Evolutionary conservation across 2,113 vertebrate genomes (phyloP), one percentile per base, ranked within the genome.

Genomic region (Acanthisitta chloris): DNA sequence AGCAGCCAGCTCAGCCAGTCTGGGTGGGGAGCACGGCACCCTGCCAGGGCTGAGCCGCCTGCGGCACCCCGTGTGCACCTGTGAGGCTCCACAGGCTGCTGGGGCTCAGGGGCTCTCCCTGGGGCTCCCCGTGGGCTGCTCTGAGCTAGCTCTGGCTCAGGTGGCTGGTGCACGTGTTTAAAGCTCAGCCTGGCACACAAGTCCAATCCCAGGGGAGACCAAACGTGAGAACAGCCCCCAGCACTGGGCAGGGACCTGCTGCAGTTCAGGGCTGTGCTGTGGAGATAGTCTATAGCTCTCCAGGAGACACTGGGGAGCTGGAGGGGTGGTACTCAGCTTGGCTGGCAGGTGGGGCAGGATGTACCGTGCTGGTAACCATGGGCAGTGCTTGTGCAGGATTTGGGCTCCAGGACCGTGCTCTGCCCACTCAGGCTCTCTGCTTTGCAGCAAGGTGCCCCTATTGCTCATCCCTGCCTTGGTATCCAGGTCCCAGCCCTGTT

Each of bases 1-100:
- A 4, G 66, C 79, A 92, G 52, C 81, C 92, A 40, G 92, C 90
- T n/a, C 67, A 77, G 86, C 80, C 91, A 65, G 86, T 64, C 67
- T 86, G 94, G 86, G 86, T 88, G 94, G 89, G 86, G 93, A 95
- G 28, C 49, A 43, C 34, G 45, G 91, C 88, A 72, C 34, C 55
- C 14, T 0, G 91, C 88, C 95, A 86, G 80, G 7, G 5, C 52
- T 31, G 1, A 38, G 40, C 34, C 1, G 15, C 94, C 86, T 5
- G 62, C 40, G 3, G 92, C 81, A 73, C 73, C 62, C 71, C 7
- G 2, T 16, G 55, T 23, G 73, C 93, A 80, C 79, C 94, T 77
- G 86, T 9, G 5, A 0, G 1, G 82, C 81, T 70, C 48, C 1
- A 2, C 8, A 6, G 73, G 83, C 25, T n/a, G 66, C 14, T 36